Evolutionary conservation across 2,888 invertebrate species (phyloP).

Genomic region (Acrobasis consociella): DNA sequence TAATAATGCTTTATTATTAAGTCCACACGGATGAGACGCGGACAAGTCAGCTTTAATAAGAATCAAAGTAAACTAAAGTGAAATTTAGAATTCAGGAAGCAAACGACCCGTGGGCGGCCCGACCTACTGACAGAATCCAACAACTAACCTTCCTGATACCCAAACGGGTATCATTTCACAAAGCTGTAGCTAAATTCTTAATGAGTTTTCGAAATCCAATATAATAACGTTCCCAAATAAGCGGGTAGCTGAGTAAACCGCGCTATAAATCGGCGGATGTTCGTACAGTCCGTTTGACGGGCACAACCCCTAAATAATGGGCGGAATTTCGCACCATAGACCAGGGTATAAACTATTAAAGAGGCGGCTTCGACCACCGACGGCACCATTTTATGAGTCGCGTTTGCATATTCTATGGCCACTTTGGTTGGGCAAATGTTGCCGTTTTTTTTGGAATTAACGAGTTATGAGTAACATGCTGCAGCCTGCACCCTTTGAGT

Average conservation of each 20-base stretch:
- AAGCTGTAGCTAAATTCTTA: conserved; percentile 35
- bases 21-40: too few relatives aligned
- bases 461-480: conserved; percentile 28
- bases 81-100: not conserved
- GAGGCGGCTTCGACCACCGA: conserved; percentile 50
- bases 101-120: not conserved
- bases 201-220: conserved; percentile 41
- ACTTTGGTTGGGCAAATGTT: conserved; percentile 45
- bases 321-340: conserved; percentile 66
- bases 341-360: conserved; percentile 65
- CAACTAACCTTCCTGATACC: conserved; percentile 12
- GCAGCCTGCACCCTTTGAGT: too few relatives aligned
- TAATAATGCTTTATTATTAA: too few relatives aligned
- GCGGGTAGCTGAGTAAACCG: conserved; percentile 36
- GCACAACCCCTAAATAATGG: conserved; percentile 63
- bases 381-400: conserved; percentile 56
- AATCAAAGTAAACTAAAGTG: not conserved
- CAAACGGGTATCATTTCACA: conserved; percentile 26
- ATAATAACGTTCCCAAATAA: conserved; percentile 35
- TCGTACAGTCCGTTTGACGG: conserved; percentile 58
- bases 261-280: conserved; percentile 57
- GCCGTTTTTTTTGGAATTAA: conserved; percentile 44
- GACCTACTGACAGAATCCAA: conserved; percentile 1
- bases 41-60: not conserved
- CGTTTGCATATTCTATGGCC: conserved; percentile 56